Evolutionary conservation across 2,797 vertebrate genomes (phyloP).

Genomic region (Notoglanidium macrostoma): DNA sequence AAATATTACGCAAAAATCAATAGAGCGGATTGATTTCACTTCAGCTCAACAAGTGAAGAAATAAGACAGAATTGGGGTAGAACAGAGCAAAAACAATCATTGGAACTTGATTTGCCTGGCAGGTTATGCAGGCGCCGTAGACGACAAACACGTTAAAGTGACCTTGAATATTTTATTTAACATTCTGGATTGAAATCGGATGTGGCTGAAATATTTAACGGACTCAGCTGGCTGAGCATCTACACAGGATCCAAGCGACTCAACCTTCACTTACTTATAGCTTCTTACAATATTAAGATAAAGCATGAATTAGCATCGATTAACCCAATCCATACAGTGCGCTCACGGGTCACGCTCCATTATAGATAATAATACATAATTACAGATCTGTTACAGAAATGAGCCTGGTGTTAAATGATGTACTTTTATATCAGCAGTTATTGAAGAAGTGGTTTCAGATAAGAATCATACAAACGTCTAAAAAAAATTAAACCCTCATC

Average conservation of each 20-base stretch:
- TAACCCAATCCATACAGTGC: neutral
- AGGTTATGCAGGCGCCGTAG: neutral
- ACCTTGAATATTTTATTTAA: neutral
- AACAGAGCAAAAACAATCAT: neutral
- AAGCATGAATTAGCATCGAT: neutral
- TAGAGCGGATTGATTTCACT: neutral
- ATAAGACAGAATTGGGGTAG: neutral
- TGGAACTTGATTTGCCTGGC: neutral
- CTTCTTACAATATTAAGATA: neutral
- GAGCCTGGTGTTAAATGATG: neutral
- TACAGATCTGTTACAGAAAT: neutral
- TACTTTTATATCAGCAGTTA: neutral
- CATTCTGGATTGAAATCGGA: neutral
- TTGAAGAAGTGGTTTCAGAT: neutral
- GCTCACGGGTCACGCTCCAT: neutral
- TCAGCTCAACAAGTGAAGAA: neutral
- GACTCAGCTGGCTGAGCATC: neutral
- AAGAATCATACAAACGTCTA: neutral
- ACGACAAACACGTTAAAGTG: neutral
- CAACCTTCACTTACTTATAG: neutral
- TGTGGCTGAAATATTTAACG: neutral
- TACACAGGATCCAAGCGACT: neutral
- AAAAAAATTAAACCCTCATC: neutral
- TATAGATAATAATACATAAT: neutral
- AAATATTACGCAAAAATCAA: neutral